A percentile compares a stretch with the other conserved stretches of the same genome.
Conservation (phyloP, 2,797 vertebrate genomes). For the Bovichtus diacanthus region DNA sequence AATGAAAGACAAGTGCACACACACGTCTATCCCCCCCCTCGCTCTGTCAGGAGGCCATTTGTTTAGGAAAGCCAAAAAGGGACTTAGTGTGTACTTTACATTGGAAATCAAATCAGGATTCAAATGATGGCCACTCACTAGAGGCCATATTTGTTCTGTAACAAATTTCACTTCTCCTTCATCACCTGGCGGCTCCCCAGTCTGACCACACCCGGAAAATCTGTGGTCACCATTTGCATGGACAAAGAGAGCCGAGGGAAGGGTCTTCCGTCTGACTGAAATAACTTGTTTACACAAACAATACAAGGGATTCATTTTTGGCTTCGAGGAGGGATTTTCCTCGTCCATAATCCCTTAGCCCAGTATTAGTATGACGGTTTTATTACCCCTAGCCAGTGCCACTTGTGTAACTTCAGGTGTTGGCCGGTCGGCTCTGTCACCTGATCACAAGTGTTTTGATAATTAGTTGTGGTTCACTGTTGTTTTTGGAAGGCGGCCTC, state of each 20-base stretch:
- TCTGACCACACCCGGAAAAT: slow-evolving; percentile 87
- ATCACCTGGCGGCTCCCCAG: slow-evolving; percentile 80
- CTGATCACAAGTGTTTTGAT: slow-evolving; percentile 60
- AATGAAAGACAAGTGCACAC: slow-evolving; percentile 77
- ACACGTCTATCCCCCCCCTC: slow-evolving; percentile 26
- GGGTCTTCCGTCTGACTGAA: slow-evolving; percentile 75
- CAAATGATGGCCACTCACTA: slow-evolving; percentile 82
- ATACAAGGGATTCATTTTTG: slow-evolving; percentile 42
- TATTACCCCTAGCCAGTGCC: slow-evolving; percentile 8
- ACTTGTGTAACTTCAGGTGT: slow-evolving; percentile 39
- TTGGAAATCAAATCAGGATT: slow-evolving; percentile 87
- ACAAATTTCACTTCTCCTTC: slow-evolving; percentile 81
- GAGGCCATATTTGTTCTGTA: slow-evolving; percentile 83
- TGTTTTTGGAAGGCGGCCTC: slow-evolving; percentile 18
- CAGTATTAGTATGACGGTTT: slow-evolving; percentile 19
- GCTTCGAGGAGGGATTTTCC: slow-evolving; percentile 34
- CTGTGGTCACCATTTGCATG: slow-evolving; percentile 85
- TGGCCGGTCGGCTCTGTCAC: slow-evolving; percentile 47
- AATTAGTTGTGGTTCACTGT: slow-evolving; percentile 59
- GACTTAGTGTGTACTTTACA: slow-evolving; percentile 85
- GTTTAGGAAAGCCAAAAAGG: slow-evolving; percentile 85
- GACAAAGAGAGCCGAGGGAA: slow-evolving; percentile 68
- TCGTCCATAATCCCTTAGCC: slow-evolving; percentile 18
- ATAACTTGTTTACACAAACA: slow-evolving; percentile 66
- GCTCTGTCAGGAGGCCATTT: slow-evolving; percentile 77